Base-by-base conservation (phyloP, 2,888 invertebrate genomes). In the Lepidochrysops patricia region DNA sequence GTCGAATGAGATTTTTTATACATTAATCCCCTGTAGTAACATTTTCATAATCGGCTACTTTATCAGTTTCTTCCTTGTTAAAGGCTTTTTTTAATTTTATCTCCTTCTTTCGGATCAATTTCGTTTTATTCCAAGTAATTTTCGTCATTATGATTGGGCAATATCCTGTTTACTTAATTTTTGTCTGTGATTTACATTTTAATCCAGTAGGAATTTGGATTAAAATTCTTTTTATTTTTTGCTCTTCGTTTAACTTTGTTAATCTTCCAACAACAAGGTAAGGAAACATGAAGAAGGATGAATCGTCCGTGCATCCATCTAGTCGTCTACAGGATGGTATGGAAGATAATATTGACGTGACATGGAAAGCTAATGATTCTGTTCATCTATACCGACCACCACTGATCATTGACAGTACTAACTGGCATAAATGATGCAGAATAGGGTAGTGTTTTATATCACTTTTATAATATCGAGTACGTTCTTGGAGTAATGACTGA, bases 341-440 rank as follows among this genome's bases (percentile, higher is more conserved):
- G 57, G 60, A 64, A 61, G 61, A 60, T 34, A 56, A 48, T 61
- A 60, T 52, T 59, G 60, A 63, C 63, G 63, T 63, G 63, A 63
- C 63, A 67, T 69, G 67, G 62, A 64, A 68, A 66, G 67, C 68
- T 62, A 63, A 69, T 69, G 67, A 63, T 58, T 57, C 49, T 54
- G 57, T 52, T 64, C 64, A 67, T 64, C 61, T 64, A 66, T 57
- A 61, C 64, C 60, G 60, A 57, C 57, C 52, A 57, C 50, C 37
- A 37, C 54, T 29, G 57, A 58, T 32, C 26, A 43, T 34, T 52
- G 19, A 27, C n/a, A 5, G n/a, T 43, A 62, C 57, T 60, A 58
- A 57, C 43, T 19, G 58, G 57, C 56, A 63, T 61, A 50, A 58
- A 57, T 58, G 61, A 56, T 34, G 7, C 56, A 35, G 61, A 62